Evolutionary conservation across 1,140 invertebrate genomes (phyloP).

Genomic region (Temnothorax nylanderi): DNA sequence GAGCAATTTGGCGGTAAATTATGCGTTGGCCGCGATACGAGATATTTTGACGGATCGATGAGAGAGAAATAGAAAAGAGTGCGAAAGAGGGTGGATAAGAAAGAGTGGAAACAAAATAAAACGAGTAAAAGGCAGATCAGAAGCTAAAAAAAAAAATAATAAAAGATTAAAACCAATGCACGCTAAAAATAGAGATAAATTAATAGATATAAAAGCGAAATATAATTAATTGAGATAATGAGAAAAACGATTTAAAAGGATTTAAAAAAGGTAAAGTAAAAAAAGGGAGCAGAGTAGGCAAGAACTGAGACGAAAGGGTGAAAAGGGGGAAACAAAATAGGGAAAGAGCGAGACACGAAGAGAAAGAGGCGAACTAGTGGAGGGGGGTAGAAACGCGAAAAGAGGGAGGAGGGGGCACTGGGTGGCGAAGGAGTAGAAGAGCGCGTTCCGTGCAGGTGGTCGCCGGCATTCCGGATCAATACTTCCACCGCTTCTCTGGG

Average conservation of each 20-base stretch:
- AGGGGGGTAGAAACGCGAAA: constrained; percentile 1
- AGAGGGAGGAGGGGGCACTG: not conserved
- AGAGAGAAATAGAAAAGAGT: not conserved
- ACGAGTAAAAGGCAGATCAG: constrained; percentile 22
- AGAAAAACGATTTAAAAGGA: not conserved
- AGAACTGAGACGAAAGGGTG: constrained; percentile 2
- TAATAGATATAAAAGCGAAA: not conserved
- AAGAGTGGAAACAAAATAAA: constrained; percentile 12
- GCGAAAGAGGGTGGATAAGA: constrained; percentile 17
- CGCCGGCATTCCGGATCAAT: constrained; percentile 84
- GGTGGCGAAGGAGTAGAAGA: constrained; percentile 67
- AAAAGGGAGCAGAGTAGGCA: not conserved
- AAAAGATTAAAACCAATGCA: not conserved
- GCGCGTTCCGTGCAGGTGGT: constrained; percentile 77
- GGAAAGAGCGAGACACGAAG: not conserved
- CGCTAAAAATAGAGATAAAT: not conserved
- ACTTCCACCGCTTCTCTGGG: constrained; percentile 79
- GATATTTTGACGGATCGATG: constrained; percentile 1
- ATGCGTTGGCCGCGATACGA: not conserved
- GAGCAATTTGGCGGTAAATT: constrained; percentile 9
- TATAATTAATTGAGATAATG: not conserved
- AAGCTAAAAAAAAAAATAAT: constrained; percentile 46
- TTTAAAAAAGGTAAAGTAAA: not conserved
- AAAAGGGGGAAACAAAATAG: constrained; percentile 2
- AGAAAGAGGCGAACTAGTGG: not conserved